phyloP scores from a whole-genome alignment of 2,797 vertebrate species.

The Momotus momota region DNA sequence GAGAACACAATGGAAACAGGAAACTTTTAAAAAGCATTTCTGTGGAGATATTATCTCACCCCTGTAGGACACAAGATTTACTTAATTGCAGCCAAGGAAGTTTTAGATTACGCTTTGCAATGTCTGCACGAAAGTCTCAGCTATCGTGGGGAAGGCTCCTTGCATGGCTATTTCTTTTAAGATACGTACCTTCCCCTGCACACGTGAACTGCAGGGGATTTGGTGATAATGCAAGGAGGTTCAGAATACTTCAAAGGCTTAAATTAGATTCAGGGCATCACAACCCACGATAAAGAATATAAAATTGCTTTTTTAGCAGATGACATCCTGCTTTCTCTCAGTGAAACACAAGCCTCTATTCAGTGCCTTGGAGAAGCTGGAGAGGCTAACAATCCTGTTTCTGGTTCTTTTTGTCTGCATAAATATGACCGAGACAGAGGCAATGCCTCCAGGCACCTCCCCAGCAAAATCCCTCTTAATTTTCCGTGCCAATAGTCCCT shows the following conservation, averaged over 20 bases:
- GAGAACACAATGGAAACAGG: conserved; percentile 59
- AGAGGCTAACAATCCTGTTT: conserved; percentile 27
- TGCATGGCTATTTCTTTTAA: background rate
- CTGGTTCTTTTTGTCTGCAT: conserved; percentile 32
- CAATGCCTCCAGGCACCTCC: conserved; percentile 58
- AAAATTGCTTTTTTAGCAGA: conserved; percentile 60
- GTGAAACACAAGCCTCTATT: conserved; percentile 64
- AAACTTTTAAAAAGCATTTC: conserved; percentile 69
- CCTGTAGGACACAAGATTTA: conserved; percentile 63
- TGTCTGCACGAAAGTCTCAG: conserved; percentile 41
- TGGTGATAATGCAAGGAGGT: conserved; percentile 10
- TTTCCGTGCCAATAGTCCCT: conserved; percentile 29
- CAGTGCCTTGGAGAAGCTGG: conserved; percentile 9
- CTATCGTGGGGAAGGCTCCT: conserved; percentile 33
- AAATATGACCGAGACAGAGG: conserved; percentile 36
- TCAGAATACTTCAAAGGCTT: conserved; percentile 34
- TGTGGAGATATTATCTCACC: conserved; percentile 64
- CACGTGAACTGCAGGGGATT: background rate
- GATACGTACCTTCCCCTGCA: background rate
- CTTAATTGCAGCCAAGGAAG: conserved; percentile 69
- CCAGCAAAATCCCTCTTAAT: conserved; percentile 49
- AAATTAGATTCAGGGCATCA: conserved; percentile 55
- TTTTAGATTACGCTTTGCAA: conserved; percentile 63
- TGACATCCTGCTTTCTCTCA: conserved; percentile 58
- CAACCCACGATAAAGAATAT: conserved; percentile 41